Conservation (phyloP, 2,888 invertebrate species). For the Octodonta nipae region DNA sequence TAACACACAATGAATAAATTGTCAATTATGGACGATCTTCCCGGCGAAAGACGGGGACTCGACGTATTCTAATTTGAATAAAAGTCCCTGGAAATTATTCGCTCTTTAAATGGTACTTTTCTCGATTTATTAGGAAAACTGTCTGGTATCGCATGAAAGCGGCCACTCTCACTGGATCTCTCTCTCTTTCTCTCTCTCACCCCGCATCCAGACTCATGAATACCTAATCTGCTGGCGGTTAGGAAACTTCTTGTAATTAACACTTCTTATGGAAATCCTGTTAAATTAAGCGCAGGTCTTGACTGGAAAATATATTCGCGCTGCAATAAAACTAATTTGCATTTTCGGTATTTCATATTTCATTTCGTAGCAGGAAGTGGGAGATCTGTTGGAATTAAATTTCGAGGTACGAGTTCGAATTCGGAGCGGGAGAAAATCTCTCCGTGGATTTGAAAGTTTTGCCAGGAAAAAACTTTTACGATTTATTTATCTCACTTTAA, state of each 20-base stretch:
- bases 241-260: slow-evolving; percentile 28
- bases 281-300: slow-evolving; percentile 29
- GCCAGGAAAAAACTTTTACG: no score
- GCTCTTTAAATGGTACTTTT: slow-evolving; percentile 1
- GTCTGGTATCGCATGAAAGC: slow-evolving; percentile 2
- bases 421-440: no score
- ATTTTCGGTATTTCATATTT: slow-evolving; percentile 15
- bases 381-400: no score
- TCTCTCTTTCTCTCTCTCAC: no score
- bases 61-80: no score
- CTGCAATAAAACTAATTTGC: slow-evolving; percentile 29
- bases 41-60: no score
- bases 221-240: slow-evolving; percentile 21
- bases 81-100: slow-evolving; percentile 1
- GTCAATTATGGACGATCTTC: no score
- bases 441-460: no score
- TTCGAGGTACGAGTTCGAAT: no score
- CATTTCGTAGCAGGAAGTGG: neutral
- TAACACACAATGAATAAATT: no score
- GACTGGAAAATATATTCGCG: slow-evolving; percentile 27
- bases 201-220: slow-evolving; percentile 20
- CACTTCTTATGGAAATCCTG: slow-evolving; percentile 29
- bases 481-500: no score
- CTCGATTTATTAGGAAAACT: slow-evolving; percentile 2
- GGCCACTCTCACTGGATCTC: no score